A percentile compares a stretch with the other conserved stretches of the same genome.
Conservation (phyloP, 2,888 invertebrate species). For the Cephus spinipes region DNA sequence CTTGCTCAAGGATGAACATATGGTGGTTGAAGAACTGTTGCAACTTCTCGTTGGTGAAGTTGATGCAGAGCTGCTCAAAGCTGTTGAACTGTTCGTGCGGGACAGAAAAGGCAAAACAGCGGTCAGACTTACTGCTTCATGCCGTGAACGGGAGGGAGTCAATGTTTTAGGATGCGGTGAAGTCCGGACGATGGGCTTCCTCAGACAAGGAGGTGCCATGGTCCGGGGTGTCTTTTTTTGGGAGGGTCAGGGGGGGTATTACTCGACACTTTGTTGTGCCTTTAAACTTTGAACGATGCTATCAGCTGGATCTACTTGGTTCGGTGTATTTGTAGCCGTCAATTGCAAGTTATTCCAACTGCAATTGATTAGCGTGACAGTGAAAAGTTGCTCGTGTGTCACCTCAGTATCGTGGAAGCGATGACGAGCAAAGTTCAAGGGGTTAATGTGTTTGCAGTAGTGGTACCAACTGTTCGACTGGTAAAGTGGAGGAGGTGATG, state of each 20-base stretch:
- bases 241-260: neutral
- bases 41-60: constrained; percentile 83
- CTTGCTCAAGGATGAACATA: constrained; percentile 85
- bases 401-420: neutral
- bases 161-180: neutral
- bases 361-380: neutral
- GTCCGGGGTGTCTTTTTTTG: neutral
- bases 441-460: neutral
- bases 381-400: neutral
- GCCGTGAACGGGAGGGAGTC: constrained; percentile 14
- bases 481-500: too few relatives aligned
- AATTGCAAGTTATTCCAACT: neutral
- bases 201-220: neutral
- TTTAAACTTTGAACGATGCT: neutral
- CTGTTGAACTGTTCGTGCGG: constrained; percentile 74
- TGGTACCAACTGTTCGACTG: neutral
- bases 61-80: constrained; percentile 84
- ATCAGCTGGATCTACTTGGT: neutral
- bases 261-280: neutral
- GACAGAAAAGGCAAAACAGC: constrained; percentile 53
- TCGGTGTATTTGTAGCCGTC: neutral
- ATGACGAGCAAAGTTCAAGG: neutral
- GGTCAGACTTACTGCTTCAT: constrained; percentile 56
- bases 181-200: neutral
- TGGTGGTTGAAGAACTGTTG: constrained; percentile 86